These are phyloP conservation scores for Philotrypesis tridentata DNA, from an alignment of 1,140 invertebrate species.

Conservation along the genomic window DNA sequence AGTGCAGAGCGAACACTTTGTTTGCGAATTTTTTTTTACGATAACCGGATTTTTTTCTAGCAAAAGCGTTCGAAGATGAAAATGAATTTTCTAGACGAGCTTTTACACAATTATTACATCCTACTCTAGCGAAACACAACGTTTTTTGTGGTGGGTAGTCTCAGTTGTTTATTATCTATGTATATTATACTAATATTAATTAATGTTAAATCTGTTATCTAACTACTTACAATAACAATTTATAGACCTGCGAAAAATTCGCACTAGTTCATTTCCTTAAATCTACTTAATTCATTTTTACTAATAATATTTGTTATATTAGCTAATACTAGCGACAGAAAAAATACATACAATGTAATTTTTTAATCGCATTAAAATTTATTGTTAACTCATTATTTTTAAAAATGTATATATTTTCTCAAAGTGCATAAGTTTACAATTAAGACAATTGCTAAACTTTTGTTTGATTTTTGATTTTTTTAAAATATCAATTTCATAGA, in stretches of 20 bases:
- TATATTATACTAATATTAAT: constrained; percentile 54
- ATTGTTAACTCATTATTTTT: neutral
- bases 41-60: neutral
- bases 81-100: constrained; percentile 29
- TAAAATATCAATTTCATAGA: neutral
- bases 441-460: neutral
- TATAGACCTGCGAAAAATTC: constrained; percentile 13
- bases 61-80: constrained; percentile 14
- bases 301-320: constrained; percentile 14
- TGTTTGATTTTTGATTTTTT: too few species aligned
- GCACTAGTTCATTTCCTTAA: constrained; percentile 17
- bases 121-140: constrained; percentile 67
- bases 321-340: constrained; percentile 31
- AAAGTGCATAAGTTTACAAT: neutral
- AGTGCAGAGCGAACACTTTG: neutral
- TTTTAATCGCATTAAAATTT: neutral
- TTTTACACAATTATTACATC: constrained; percentile 43
- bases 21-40: too few species aligned
- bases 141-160: constrained; percentile 68
- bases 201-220: constrained; percentile 36
- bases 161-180: constrained; percentile 60
- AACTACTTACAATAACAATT: constrained; percentile 9
- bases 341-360: constrained; percentile 27
- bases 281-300: neutral
- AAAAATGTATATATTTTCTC: neutral